Percentiles rank a stretch among this genome's conserved stretches.
phyloP scores from a whole-genome alignment of 2,888 invertebrate genomes.

The Cylindroiulus punctatus region DNA sequence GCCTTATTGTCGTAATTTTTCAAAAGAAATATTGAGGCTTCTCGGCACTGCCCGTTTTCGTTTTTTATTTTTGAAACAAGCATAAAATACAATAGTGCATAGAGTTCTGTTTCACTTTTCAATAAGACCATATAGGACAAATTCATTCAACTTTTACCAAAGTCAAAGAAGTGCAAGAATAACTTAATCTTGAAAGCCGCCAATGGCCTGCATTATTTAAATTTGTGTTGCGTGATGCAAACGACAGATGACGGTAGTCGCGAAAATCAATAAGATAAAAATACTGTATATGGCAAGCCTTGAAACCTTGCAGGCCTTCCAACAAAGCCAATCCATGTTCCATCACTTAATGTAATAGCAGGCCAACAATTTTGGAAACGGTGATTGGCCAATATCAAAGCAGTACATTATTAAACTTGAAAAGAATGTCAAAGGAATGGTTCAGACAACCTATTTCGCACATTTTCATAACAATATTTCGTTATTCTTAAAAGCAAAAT shows the following conservation, averaged over 20 bases:
- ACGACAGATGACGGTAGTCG: background rate
- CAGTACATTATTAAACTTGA: background rate
- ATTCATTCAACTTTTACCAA: no score
- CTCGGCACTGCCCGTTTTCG: no score
- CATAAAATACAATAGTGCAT: no score
- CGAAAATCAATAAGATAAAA: constrained; percentile 13
- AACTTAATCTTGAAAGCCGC: background rate
- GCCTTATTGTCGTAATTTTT: no score
- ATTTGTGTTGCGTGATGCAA: background rate
- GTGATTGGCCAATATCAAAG: background rate
- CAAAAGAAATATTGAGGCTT: no score
- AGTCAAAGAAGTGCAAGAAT: no score
- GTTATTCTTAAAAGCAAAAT: no score
- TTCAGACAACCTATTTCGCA: background rate
- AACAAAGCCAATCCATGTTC: background rate
- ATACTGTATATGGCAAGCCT: background rate
- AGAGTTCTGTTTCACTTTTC: no score
- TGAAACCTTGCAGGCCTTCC: background rate
- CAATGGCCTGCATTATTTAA: background rate
- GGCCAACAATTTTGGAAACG: background rate
- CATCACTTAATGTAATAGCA: no score
- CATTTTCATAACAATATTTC: no score
- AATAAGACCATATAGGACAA: no score
- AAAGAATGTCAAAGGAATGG: background rate
- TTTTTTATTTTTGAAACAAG: no score